phyloP scores from a whole-genome alignment of 2,797 vertebrate species.

The Syndactyla subalaris region DNA sequence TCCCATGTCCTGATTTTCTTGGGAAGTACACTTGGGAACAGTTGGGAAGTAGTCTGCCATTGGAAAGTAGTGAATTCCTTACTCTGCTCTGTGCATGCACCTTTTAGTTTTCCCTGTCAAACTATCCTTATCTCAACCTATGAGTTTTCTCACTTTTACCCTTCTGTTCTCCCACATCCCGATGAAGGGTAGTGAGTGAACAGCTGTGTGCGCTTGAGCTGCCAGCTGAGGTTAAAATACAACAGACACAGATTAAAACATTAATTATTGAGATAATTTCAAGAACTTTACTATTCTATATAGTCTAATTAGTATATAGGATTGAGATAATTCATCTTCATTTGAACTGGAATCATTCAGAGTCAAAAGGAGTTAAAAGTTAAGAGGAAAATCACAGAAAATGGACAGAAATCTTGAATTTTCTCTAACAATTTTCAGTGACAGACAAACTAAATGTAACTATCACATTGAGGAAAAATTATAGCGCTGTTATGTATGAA shows the following conservation, averaged over 20 bases:
- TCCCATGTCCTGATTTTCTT: background rate
- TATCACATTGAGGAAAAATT: background rate
- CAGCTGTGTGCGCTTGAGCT: background rate
- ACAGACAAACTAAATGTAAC: background rate
- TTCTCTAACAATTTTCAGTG: background rate
- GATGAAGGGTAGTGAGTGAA: fast-evolving
- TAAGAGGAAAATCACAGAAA: background rate
- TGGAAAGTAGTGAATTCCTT: background rate
- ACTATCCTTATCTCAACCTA: background rate
- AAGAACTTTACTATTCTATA: background rate
- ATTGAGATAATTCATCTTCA: background rate
- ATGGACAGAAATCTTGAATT: background rate
- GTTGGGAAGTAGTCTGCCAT: background rate
- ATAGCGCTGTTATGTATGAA: background rate
- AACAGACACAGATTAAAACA: background rate
- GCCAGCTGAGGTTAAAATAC: background rate
- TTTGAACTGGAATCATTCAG: background rate
- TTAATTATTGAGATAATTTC: background rate
- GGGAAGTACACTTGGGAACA: background rate
- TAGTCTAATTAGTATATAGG: background rate
- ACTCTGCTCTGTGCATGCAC: background rate
- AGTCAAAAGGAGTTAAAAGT: background rate
- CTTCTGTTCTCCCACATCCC: background rate
- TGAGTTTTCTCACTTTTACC: background rate
- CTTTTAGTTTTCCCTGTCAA: background rate